Percentiles rank a stretch among this genome's conserved stretches.
These are phyloP conservation scores for Diplolepis rosae DNA, from an alignment of 2,888 invertebrate species.

Conservation along the genomic window DNA sequence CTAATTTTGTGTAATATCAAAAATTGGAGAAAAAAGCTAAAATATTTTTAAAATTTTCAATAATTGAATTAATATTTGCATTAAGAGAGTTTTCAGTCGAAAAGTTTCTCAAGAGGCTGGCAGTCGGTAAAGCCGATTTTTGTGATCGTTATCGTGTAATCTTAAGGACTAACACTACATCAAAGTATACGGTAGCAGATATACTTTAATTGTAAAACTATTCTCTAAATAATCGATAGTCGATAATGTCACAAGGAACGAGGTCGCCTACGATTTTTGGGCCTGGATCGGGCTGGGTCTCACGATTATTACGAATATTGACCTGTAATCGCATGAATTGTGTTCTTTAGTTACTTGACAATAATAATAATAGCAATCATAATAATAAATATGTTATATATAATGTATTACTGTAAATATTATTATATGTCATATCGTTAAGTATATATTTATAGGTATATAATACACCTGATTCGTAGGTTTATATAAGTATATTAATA, in stretches of 20 bases:
- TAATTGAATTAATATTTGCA: too few species aligned
- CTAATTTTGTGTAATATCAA: too few species aligned
- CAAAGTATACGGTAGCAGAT: not conserved
- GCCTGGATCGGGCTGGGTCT: slow-evolving; percentile 50
- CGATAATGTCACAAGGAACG: slow-evolving; percentile 35
- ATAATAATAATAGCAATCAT: slow-evolving; percentile 3
- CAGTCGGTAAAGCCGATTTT: not conserved
- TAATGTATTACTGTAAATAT: slow-evolving; percentile 47
- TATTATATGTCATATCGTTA: slow-evolving; percentile 48
- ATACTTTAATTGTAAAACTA: not conserved
- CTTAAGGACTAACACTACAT: not conserved
- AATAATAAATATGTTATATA: slow-evolving; percentile 6
- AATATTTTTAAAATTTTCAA: not conserved
- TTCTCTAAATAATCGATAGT: slow-evolving; percentile 5
- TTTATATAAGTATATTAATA: slow-evolving; percentile 50
- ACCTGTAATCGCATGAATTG: slow-evolving; percentile 49
- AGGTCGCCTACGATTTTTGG: slow-evolving; percentile 49
- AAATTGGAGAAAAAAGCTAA: not conserved
- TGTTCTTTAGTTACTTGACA: slow-evolving; percentile 12
- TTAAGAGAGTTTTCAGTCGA: too few species aligned
- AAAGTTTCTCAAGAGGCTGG: not conserved
- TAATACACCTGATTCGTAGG: slow-evolving; percentile 47
- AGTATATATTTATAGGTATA: slow-evolving; percentile 52
- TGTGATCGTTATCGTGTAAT: not conserved
- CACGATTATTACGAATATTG: slow-evolving; percentile 42